Conservation (phyloP, 2,113 vertebrate genomes). For the Monarcha castaneiventris region DNA sequence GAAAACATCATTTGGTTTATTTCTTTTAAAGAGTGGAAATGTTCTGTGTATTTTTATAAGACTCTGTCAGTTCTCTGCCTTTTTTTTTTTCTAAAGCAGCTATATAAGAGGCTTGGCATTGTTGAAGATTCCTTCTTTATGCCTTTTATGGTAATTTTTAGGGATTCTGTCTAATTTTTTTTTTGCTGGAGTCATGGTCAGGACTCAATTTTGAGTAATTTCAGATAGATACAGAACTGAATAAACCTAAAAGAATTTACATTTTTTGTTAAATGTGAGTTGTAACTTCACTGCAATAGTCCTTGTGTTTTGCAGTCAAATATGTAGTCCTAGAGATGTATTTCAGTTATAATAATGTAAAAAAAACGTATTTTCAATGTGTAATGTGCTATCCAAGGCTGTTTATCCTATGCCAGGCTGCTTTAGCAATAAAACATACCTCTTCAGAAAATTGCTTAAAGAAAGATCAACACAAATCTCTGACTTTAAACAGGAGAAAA, state of each 20-base stretch:
- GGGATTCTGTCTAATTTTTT: background rate
- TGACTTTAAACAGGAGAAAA: background rate
- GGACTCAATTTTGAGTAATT: background rate
- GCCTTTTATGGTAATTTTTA: constrained; percentile 38
- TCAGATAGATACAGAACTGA: background rate
- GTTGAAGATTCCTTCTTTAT: constrained; percentile 15
- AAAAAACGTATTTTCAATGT: background rate
- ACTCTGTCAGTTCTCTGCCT: background rate
- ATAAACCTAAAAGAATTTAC: background rate
- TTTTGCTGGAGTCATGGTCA: background rate
- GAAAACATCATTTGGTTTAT: background rate
- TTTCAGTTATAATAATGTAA: background rate
- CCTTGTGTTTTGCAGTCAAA: background rate
- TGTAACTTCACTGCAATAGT: background rate
- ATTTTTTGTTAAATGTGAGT: background rate
- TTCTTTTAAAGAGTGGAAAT: constrained; percentile 16
- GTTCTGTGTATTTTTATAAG: constrained; percentile 3
- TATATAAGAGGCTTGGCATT: background rate
- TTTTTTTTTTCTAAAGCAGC: background rate
- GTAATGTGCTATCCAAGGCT: background rate
- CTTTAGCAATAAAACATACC: background rate
- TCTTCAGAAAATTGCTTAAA: background rate
- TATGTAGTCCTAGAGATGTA: background rate
- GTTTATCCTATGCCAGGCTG: background rate
- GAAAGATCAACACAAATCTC: background rate